Evolutionary conservation across 2,888 invertebrate genomes (phyloP).

Genomic region (Polymixis lichenea): DNA sequence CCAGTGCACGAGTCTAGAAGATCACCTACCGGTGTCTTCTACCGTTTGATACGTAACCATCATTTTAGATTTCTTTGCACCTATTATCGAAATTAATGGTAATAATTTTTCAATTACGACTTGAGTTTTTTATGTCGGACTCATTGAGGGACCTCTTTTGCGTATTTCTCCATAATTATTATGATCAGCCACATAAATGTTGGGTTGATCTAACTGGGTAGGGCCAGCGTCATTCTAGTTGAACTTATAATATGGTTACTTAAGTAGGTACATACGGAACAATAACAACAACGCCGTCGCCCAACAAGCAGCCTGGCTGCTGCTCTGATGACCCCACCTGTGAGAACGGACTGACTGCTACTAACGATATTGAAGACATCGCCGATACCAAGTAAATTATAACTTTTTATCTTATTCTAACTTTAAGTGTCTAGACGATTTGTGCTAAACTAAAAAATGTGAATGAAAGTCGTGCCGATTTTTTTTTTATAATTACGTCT

Average conservation of each 20-base stretch:
- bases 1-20: too few species aligned
- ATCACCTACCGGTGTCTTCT: too few species aligned
- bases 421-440: neutral
- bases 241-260: neutral
- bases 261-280: slow-evolving; percentile 73
- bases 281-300: slow-evolving; percentile 83
- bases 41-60: too few species aligned
- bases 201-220: neutral
- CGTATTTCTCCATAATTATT: neutral
- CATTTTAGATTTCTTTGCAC: too few species aligned
- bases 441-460: neutral
- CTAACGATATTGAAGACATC: slow-evolving; percentile 92
- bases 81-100: too few species aligned
- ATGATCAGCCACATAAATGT: neutral
- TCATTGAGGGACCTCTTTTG: too few species aligned
- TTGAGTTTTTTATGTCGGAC: too few species aligned
- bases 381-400: slow-evolving; percentile 73
- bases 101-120: too few species aligned
- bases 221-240: neutral
- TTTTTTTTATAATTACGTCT: neutral
- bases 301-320: slow-evolving; percentile 77
- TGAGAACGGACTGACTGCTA: slow-evolving; percentile 72
- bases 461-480: neutral
- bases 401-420: neutral
- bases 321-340: slow-evolving; percentile 84